phyloP scores from a whole-genome alignment of 2,888 invertebrate genomes.

The Eudemis profundana region DNA sequence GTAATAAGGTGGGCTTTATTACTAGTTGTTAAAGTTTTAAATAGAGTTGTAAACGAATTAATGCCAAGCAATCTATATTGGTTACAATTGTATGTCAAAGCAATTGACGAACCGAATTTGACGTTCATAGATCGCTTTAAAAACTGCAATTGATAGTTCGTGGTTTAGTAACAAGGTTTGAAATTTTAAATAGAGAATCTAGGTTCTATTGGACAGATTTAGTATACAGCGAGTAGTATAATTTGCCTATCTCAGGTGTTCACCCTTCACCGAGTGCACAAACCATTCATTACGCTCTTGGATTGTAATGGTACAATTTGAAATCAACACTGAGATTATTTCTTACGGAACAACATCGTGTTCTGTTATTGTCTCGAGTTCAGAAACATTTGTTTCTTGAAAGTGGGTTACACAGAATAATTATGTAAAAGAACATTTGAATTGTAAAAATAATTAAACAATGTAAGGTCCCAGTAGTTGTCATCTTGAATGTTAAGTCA shows the following conservation, averaged over 20 bases:
- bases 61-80: background rate
- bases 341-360: conserved; percentile 44
- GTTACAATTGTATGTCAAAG: background rate
- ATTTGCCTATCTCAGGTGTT: conserved; percentile 39
- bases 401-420: conserved; percentile 38
- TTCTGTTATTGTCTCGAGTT: conserved; percentile 42
- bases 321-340: conserved; percentile 48
- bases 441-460: conserved; percentile 3
- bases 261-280: conserved; percentile 49
- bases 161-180: background rate
- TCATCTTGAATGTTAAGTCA: no score
- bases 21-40: conserved; percentile 1
- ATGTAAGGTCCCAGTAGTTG: no score
- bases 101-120: conserved; percentile 16
- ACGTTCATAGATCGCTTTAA: background rate
- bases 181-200: conserved; percentile 6
- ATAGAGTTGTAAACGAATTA: background rate
- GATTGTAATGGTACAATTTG: conserved; percentile 49
- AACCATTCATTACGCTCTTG: conserved; percentile 48
- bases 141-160: conserved; percentile 5
- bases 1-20: conserved; percentile 1
- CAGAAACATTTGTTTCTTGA: conserved; percentile 39
- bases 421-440: conserved; percentile 32
- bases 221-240: conserved; percentile 28
- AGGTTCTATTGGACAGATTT: conserved; percentile 1